Percentiles rank a stretch among this genome's conserved stretches.
Conservation (phyloP, 2,113 vertebrate genomes). For the Cryptotis parvus region DNA sequence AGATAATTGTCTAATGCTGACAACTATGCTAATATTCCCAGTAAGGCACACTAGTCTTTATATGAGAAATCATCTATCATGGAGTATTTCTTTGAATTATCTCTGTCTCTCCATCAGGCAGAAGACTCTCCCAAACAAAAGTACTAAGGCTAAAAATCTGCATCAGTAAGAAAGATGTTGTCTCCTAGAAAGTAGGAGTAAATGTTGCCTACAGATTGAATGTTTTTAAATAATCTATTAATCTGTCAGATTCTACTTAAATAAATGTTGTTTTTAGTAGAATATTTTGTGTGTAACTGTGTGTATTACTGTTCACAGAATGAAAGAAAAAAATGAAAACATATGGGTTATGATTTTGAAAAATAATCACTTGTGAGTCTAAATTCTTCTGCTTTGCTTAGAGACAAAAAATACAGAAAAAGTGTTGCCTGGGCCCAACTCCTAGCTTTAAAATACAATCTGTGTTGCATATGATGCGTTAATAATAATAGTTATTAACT, state of each 20-base stretch:
- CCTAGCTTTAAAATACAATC: conserved; percentile 48
- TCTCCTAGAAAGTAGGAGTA: background rate
- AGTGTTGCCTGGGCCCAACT: conserved; percentile 25
- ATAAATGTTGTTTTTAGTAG: conserved; percentile 30
- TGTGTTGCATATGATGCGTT: background rate
- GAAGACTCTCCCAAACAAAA: conserved; percentile 3
- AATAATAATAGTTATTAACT: conserved; percentile 19
- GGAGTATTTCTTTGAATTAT: background rate
- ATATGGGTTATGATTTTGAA: conserved; percentile 47
- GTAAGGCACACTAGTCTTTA: background rate
- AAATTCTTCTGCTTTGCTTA: conserved; percentile 61
- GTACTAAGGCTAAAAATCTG: conserved; percentile 22
- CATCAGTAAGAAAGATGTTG: background rate
- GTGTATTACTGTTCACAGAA: conserved; percentile 4
- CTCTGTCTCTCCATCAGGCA: background rate
- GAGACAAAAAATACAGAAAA: conserved; percentile 49
- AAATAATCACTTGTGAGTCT: conserved; percentile 53
- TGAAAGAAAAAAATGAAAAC: conserved; percentile 44
- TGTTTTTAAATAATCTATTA: conserved; percentile 34
- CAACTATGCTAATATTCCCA: background rate
- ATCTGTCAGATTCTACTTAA: conserved; percentile 47
- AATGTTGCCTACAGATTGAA: background rate
- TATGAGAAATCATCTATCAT: background rate
- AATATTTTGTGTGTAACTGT: background rate
- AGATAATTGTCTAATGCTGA: background rate